phyloP scores from a whole-genome alignment of 2,888 invertebrate genomes.

The Brachyopa scutellaris region DNA sequence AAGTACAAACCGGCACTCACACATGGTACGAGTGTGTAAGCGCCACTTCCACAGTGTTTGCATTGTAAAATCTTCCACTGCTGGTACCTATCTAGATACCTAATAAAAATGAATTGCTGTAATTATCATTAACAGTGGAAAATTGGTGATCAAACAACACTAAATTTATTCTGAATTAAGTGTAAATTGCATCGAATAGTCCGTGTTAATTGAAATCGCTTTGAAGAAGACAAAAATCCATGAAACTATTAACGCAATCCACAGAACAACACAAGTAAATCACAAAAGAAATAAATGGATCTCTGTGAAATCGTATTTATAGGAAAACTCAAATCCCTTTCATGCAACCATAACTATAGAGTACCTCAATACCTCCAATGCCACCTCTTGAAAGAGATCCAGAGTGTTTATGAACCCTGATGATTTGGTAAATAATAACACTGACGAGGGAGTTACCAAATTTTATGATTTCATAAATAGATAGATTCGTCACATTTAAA shows the following conservation, averaged over 20 bases:
- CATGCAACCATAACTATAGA: slow-evolving; percentile 27
- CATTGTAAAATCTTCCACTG: background rate
- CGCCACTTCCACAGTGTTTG: background rate
- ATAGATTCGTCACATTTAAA: slow-evolving; percentile 63
- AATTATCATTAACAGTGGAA: slow-evolving; percentile 59
- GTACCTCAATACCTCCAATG: background rate
- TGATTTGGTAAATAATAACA: slow-evolving; percentile 64
- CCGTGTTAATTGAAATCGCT: slow-evolving; percentile 65
- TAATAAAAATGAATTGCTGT: slow-evolving; percentile 68
- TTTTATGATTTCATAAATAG: slow-evolving; percentile 71
- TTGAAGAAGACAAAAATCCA: slow-evolving; percentile 57
- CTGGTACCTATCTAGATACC: slow-evolving; percentile 28
- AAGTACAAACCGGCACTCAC: too few species aligned
- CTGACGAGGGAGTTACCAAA: slow-evolving; percentile 62
- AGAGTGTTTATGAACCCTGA: slow-evolving; percentile 60
- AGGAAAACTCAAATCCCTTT: slow-evolving; percentile 15
- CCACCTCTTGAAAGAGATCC: slow-evolving; percentile 18
- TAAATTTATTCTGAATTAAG: slow-evolving; percentile 67
- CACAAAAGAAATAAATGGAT: slow-evolving; percentile 43
- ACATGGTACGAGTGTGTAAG: too few species aligned
- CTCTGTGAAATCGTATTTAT: background rate
- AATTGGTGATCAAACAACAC: slow-evolving; percentile 70
- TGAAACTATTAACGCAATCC: slow-evolving; percentile 37
- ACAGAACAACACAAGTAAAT: slow-evolving; percentile 27
- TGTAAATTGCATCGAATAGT: slow-evolving; percentile 66